phyloP scores from a whole-genome alignment of 1,140 invertebrate genomes.

The Achroia grisella region DNA sequence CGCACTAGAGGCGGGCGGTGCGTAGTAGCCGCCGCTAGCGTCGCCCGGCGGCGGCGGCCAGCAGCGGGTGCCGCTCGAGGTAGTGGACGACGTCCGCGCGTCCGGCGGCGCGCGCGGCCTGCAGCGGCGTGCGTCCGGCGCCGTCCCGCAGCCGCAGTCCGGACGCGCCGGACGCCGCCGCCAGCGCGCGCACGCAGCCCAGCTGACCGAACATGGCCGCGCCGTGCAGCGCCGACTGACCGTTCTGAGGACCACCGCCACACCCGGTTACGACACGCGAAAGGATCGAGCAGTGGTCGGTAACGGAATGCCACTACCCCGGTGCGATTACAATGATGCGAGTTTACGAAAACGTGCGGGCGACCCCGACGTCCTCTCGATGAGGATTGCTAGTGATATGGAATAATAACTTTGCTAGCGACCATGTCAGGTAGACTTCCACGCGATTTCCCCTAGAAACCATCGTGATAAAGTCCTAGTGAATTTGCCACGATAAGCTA shows the following conservation, averaged over 20 bases:
- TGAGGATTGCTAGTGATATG: too few species aligned
- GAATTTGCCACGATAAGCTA: too few species aligned
- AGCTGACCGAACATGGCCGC: constrained; percentile 91
- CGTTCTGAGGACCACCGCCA: constrained; percentile 79
- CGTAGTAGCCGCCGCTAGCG: neutral
- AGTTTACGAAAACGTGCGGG: too few species aligned
- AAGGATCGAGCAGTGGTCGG: too few species aligned
- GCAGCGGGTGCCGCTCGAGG: constrained; percentile 37
- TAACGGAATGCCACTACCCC: too few species aligned
- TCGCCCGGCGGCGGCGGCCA: constrained; percentile 6
- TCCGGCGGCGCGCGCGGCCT: constrained; percentile 76
- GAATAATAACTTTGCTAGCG: too few species aligned
- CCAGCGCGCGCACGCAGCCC: constrained; percentile 83
- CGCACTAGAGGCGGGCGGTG: neutral
- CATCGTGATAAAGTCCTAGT: too few species aligned
- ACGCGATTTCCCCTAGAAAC: too few species aligned
- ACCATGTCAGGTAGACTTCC: too few species aligned
- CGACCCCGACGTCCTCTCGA: too few species aligned
- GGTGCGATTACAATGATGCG: too few species aligned
- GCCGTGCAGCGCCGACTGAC: constrained; percentile 91
- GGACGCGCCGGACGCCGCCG: constrained; percentile 84
- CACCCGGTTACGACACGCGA: too few species aligned
- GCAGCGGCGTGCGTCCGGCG: constrained; percentile 79
- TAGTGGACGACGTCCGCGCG: constrained; percentile 76
- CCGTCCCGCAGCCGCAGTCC: constrained; percentile 80